Conservation (phyloP, 2,888 invertebrate species). For the Chrysolina americana region DNA sequence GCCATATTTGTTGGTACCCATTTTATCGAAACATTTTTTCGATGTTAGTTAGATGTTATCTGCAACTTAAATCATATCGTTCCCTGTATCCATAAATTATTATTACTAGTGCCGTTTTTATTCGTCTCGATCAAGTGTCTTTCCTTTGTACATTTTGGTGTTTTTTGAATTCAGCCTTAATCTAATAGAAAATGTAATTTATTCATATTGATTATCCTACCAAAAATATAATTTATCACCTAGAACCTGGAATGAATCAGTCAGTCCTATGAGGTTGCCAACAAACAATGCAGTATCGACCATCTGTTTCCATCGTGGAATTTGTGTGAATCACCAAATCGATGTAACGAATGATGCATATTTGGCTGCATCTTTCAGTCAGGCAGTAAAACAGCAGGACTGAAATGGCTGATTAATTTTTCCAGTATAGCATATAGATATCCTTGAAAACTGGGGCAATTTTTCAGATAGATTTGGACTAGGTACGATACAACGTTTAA, state of each 20-base stretch:
- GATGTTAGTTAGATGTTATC: no score
- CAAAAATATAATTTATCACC: no score
- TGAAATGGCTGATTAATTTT: background rate
- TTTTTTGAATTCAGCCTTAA: no score
- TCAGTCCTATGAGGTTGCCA: background rate
- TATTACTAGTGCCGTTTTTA: no score
- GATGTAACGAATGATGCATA: background rate
- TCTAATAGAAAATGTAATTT: no score
- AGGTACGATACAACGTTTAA: slow-evolving; percentile 29
- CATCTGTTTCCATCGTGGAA: slow-evolving; percentile 7
- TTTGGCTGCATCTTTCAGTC: background rate
- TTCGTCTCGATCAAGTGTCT: no score
- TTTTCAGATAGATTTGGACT: background rate
- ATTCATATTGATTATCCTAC: no score
- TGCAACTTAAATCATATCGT: no score
- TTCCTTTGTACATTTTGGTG: no score
- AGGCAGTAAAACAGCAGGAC: background rate
- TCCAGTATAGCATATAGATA: background rate
- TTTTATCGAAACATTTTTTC: no score
- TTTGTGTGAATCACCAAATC: slow-evolving; percentile 4
- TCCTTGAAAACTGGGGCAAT: background rate
- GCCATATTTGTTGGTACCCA: no score
- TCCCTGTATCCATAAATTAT: no score
- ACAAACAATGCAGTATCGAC: slow-evolving; percentile 7
- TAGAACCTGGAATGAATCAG: background rate